Evolutionary conservation across 2,888 invertebrate species (phyloP).

Genomic region (Stenchaetothrips biformis): DNA sequence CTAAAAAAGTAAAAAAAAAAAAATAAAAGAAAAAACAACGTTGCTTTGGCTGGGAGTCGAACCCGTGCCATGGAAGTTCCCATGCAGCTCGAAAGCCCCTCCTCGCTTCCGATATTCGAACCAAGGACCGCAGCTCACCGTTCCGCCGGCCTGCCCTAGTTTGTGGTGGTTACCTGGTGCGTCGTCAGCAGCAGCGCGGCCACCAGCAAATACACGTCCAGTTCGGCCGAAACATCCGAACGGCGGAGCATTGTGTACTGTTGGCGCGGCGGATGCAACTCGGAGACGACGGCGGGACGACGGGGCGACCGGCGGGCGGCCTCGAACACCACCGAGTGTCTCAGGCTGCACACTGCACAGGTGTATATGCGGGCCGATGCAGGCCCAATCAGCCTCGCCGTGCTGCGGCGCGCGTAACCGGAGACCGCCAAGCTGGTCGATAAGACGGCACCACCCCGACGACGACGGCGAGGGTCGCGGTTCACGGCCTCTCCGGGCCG

Average conservation of each 20-base stretch:
- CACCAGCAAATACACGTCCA: not conserved
- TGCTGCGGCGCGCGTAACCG: too few relatives aligned
- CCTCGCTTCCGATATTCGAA: too few relatives aligned
- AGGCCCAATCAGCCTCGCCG: not conserved
- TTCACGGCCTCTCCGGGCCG: not conserved
- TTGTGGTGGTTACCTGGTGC: not conserved
- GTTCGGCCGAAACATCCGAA: slow-evolving; percentile 7
- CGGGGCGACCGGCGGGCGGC: not conserved
- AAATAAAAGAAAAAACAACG: too few relatives aligned
- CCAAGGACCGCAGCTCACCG: too few relatives aligned
- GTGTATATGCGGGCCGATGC: not conserved
- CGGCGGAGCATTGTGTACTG: not conserved
- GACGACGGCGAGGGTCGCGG: not conserved
- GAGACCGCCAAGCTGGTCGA: too few relatives aligned
- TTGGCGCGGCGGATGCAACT: not conserved
- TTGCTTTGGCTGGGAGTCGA: too few relatives aligned
- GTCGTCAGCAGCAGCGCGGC: not conserved
- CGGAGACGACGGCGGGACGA: not conserved
- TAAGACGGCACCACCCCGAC: not conserved
- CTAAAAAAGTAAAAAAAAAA: too few relatives aligned
- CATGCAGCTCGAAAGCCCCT: too few relatives aligned
- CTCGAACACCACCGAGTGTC: not conserved
- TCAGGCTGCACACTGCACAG: not conserved
- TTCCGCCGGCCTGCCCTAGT: not conserved
- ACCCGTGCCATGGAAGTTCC: too few relatives aligned